Evolutionary conservation across 2,888 invertebrate genomes (phyloP), one percentile per base, ranked within the genome.

Genomic region (Catocala nupta): DNA sequence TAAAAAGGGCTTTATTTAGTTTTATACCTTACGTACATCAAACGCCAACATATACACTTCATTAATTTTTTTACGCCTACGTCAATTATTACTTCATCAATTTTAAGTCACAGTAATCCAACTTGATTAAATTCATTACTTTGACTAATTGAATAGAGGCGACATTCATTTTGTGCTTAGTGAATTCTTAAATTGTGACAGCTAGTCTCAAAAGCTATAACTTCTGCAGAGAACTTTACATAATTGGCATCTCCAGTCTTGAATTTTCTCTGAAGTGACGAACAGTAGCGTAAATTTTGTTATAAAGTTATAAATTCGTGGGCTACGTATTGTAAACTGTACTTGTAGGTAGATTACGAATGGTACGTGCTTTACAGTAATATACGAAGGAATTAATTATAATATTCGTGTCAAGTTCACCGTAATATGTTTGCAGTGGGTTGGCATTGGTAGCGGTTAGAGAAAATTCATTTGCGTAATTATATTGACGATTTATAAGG

Each of bases 191-290:
- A 87, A 85, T 86, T 83, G 71, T 82, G 85, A 82, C 81, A 81
- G 84, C 83, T 83, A 83, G 83, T 77, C 80, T 78, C 77, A 84
- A 82, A 87, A 90, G 83, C 90, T 87, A 81, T 78, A 81, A 88
- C 81, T 85, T 77, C 78, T 80, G 78, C 79, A 75, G 76, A 78
- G 77, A 83, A 83, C 82, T 91, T 91, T 90, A 87, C 90, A 91
- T 91, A 92, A 92, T 91, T 91, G 83, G 81, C 81, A 78, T 81
- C 81, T 9, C 78, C 76, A 75, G 54, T 58, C 58, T 59, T 51
- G 55, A 45, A 63, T 81, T 78, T 71, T 65, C 75, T 70, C 71
- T 74, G 68, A 68, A 76, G 73, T 78, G 78, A 80, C 75, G 77
- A 76, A 77, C 74, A 75, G 67, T 74, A 73, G 68, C 51, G 65